phyloP scores from a whole-genome alignment of 2,797 vertebrate species.

The Argya squamiceps region DNA sequence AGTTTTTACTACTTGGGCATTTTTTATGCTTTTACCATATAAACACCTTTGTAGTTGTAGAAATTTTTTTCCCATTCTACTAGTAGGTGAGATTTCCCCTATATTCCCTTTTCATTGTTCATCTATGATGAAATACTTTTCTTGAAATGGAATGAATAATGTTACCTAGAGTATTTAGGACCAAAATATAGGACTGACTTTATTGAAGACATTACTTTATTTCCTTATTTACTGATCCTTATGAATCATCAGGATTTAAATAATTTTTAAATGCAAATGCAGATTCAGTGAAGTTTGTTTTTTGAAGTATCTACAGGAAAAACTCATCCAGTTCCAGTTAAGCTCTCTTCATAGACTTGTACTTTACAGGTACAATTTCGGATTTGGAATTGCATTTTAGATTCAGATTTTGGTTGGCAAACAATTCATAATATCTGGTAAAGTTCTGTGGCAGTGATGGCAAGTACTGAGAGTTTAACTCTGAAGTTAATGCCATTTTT shows the following conservation, averaged over 20 bases:
- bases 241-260: not conserved
- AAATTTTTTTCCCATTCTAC: not conserved
- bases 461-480: not conserved
- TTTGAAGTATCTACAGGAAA: not conserved
- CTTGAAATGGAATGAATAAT: not conserved
- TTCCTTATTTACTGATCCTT: not conserved
- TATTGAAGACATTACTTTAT: not conserved
- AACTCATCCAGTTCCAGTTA: not conserved
- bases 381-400: not conserved
- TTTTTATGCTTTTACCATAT: not conserved
- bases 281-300: not conserved
- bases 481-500: not conserved
- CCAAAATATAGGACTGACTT: not conserved
- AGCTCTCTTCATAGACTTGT: not conserved
- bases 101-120: not conserved
- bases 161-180: not conserved
- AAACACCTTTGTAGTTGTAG: not conserved
- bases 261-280: not conserved
- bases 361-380: not conserved
- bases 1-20: not conserved
- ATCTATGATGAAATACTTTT: not conserved
- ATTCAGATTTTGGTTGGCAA: not conserved
- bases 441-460: not conserved
- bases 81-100: not conserved
- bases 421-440: not conserved